These are phyloP conservation scores for Tragelaphus imberbis DNA, from an alignment of 2,113 vertebrate genomes.

Conservation along the genomic window DNA sequence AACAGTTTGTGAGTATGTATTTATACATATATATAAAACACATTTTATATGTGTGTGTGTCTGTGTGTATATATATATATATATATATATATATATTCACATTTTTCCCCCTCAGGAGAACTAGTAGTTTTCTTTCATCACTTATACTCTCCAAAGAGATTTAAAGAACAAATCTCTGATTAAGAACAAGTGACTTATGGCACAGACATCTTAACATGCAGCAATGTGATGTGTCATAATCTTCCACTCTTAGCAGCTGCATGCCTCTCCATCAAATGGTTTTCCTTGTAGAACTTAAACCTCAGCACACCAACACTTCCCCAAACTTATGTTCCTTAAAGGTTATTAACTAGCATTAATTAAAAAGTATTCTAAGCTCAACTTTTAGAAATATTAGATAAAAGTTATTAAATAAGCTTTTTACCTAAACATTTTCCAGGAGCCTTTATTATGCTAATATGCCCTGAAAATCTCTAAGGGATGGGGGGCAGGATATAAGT, in stretches of 20 bases:
- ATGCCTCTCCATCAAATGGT: neutral
- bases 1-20: neutral
- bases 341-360: neutral
- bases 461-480: neutral
- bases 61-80: rapidly evolving
- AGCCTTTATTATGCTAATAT: neutral
- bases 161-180: neutral
- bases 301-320: neutral
- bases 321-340: neutral
- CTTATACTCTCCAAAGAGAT: neutral
- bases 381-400: neutral
- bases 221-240: neutral
- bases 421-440: neutral
- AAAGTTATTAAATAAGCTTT: neutral
- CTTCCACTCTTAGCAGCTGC: neutral
- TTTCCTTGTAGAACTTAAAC: neutral
- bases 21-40: neutral
- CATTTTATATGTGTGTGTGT: neutral
- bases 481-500: neutral
- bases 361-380: neutral
- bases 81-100: neutral
- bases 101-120: neutral
- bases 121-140: neutral
- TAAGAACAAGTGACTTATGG: neutral
- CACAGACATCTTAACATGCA: neutral